A percentile compares a stretch with the other conserved stretches of the same genome.
Evolutionary conservation across 2,113 vertebrate genomes (phyloP).

Genomic region (Macrotus californicus): DNA sequence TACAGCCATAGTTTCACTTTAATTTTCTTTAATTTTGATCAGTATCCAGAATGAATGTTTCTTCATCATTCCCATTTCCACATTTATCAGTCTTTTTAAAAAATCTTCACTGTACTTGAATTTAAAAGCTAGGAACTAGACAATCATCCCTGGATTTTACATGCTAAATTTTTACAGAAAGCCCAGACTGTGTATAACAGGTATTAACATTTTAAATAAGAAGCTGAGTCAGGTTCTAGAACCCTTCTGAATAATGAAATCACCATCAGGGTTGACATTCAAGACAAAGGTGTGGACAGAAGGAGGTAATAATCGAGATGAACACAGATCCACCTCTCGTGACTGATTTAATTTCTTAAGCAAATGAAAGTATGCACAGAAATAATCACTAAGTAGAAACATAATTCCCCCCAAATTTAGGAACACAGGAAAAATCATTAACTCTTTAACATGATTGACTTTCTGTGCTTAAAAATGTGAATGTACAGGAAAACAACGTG

Average conservation of each 20-base stretch:
- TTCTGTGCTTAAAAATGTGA: neutral
- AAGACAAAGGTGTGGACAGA: neutral
- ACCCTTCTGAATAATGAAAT: neutral
- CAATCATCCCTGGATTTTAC: neutral
- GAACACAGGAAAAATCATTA: neutral
- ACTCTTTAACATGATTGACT: neutral
- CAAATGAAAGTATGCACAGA: neutral
- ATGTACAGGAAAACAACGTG: neutral
- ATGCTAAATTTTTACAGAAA: neutral
- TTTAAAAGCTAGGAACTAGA: neutral
- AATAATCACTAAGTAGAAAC: neutral
- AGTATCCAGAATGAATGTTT: neutral
- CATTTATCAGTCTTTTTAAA: neutral
- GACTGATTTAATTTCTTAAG: neutral
- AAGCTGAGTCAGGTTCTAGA: neutral
- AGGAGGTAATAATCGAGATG: neutral
- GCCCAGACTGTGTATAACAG: neutral
- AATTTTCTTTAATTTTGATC: conserved; percentile 26
- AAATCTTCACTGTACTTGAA: neutral
- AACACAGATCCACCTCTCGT: neutral
- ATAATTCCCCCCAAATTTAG: neutral
- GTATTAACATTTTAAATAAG: neutral
- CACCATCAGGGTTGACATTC: neutral
- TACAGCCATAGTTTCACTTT: neutral
- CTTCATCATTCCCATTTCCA: neutral